Conservation (phyloP, 2,113 vertebrate species). For the Daphoenositta chrysoptera region DNA sequence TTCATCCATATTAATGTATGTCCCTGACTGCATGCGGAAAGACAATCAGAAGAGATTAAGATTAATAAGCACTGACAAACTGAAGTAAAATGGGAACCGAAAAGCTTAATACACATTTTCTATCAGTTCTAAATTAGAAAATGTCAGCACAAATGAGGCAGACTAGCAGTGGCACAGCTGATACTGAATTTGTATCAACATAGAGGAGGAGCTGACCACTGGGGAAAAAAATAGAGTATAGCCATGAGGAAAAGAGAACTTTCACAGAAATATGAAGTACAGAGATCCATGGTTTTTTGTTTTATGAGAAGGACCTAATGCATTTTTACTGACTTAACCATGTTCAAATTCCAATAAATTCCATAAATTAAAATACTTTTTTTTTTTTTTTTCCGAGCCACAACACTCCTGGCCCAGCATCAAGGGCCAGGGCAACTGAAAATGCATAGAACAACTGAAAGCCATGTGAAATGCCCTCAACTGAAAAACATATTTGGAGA, state of each 20-base stretch:
- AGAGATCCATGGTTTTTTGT: not conserved
- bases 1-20: conserved; percentile 2
- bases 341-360: not conserved
- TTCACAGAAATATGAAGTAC: not conserved
- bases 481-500: not conserved
- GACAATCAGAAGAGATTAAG: not conserved
- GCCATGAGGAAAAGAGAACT: not conserved
- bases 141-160: not conserved
- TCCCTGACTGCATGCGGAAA: not conserved
- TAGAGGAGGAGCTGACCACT: not conserved
- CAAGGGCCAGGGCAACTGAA: not conserved
- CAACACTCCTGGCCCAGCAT: not conserved
- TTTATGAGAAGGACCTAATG: not conserved
- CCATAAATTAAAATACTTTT: not conserved
- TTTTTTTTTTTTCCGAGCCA: not conserved
- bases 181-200: not conserved
- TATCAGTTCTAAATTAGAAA: not conserved
- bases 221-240: not conserved
- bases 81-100: not conserved
- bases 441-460: not conserved
- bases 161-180: not conserved
- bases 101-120: not conserved
- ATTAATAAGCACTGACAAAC: conserved; percentile 20
- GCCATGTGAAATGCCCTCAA: not conserved
- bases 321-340: not conserved